Evolutionary conservation across 1,140 invertebrate species (phyloP).

Genomic region (Campoletis sonorensis): DNA sequence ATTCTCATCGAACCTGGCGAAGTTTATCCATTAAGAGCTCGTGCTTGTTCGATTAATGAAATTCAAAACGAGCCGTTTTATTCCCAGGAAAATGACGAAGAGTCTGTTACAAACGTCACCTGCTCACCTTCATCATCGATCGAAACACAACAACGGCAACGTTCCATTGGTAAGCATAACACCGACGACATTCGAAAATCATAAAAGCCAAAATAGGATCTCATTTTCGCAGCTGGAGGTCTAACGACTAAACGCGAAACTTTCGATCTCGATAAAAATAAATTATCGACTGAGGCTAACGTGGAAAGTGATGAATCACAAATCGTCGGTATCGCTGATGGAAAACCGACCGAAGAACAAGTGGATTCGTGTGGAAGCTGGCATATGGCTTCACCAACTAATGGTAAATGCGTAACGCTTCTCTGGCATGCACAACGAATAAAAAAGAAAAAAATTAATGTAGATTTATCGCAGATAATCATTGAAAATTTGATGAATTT

Average conservation of each 20-base stretch:
- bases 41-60: constrained; percentile 34
- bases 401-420: background rate
- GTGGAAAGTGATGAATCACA: background rate
- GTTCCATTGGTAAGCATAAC: constrained; percentile 54
- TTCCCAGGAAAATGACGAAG: background rate
- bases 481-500: no score
- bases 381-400: constrained; percentile 15
- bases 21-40: constrained; percentile 38
- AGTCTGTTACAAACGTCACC: background rate
- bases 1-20: constrained; percentile 61
- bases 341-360: background rate
- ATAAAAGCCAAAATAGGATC: constrained; percentile 58
- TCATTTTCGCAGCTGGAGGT: constrained; percentile 53
- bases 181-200: constrained; percentile 50
- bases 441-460: no score
- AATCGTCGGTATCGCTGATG: background rate
- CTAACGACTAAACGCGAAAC: constrained; percentile 12
- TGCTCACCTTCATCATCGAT: constrained; percentile 31
- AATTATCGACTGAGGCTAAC: constrained; percentile 25
- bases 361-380: constrained; percentile 17
- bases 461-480: no score
- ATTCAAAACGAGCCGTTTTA: background rate
- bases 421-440: no score
- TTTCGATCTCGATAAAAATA: background rate
- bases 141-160: background rate